These are phyloP conservation scores for Lepidotrigona ventralis DNA, from an alignment of 1,140 invertebrate species.

Conservation along the genomic window DNA sequence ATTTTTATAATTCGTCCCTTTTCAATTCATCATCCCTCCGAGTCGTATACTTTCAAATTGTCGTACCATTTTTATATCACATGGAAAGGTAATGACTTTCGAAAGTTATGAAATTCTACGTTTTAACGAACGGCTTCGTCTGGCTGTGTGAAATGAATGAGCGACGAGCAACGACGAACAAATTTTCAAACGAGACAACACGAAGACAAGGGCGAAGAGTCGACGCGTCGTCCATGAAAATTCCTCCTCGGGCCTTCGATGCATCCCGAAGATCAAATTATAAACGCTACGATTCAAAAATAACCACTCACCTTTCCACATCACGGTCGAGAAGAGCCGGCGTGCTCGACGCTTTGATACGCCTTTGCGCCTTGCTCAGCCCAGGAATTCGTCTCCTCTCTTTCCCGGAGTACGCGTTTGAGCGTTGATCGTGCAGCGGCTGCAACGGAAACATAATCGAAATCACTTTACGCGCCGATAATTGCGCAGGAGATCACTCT, in stretches of 20 bases:
- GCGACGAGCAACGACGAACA: neutral
- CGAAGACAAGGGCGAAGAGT: neutral
- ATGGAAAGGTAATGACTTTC: neutral
- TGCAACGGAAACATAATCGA: slow-evolving; percentile 67
- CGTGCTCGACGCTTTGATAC: slow-evolving; percentile 81
- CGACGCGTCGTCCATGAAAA: neutral
- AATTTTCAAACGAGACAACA: neutral
- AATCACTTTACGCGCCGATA: slow-evolving; percentile 36
- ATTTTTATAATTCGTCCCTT: neutral
- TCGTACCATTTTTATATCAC: neutral
- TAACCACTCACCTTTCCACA: slow-evolving; percentile 71
- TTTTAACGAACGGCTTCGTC: too few relatives aligned
- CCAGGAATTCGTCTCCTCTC: slow-evolving; percentile 76
- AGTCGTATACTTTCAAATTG: neutral
- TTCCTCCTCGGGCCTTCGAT: neutral
- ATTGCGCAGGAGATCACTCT: neutral
- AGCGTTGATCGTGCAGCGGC: slow-evolving; percentile 75
- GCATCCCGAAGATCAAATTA: neutral
- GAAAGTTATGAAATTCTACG: neutral
- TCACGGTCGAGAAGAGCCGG: slow-evolving; percentile 79
- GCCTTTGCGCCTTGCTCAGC: slow-evolving; percentile 76
- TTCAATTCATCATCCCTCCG: neutral
- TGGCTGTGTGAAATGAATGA: neutral
- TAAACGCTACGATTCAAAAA: slow-evolving; percentile 43
- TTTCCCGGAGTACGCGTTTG: slow-evolving; percentile 65